Evolutionary conservation across 1,140 invertebrate genomes (phyloP), one percentile per base, ranked within the genome.

Genomic region (Fopius arisanus): DNA sequence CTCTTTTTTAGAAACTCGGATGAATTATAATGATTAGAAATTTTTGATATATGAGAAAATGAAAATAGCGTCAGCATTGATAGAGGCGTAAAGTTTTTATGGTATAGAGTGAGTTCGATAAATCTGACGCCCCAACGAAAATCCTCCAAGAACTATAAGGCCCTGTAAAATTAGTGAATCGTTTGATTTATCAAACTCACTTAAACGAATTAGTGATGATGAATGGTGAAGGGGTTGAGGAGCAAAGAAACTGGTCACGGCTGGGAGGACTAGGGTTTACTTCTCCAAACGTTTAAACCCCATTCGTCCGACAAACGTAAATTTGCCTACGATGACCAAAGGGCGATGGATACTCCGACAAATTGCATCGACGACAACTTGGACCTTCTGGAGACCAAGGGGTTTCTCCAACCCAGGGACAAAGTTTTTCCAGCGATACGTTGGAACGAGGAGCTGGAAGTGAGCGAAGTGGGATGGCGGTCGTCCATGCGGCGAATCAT

Each of bases 191-290:
- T 81, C 78, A 76, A 81, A 78, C 75, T 74, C 75, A 26, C 77
- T 75, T 80, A 81, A 82, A 76, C 73, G 78, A 82, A 81, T 82
- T 81, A 81, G 75, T 74, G 73, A 82, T 82, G 79, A 81, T 76
- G 79, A 79, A 81, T 81, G 77, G 78, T 80, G 73, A 75, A 75
- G 76, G 73, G 76, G 75, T 75, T 76, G 65, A 72, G 76, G 7
- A 41, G 33, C 74, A 75, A 73, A 78, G 75, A 79, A 75, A 78
- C 74, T 77, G 79, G 21, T 59, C 80, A 76, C 70, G 78, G 31
- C 16, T 63, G 62, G 28, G 48, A 48, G 19, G 54, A 12, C 1
- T 33, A 28, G 62, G 6, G n/a, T 33, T 66, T 40, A 62, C 70
- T 67, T 37, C 19, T 14, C 6, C 19, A 10, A 41, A 10, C 21